Conservation (phyloP, 1,140 invertebrate species). For the Protaetia brevitarsis region DNA sequence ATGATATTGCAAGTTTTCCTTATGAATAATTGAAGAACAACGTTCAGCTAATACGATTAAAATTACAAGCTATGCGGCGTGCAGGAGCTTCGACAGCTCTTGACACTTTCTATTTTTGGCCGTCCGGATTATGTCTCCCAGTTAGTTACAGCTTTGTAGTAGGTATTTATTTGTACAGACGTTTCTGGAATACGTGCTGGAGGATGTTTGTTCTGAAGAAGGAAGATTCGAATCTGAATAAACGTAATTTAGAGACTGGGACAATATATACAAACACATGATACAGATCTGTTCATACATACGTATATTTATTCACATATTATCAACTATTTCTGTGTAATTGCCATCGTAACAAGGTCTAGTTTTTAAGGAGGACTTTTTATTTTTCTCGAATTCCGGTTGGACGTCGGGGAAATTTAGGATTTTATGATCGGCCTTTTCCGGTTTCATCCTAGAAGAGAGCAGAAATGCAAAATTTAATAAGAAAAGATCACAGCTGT, state of each 20-base stretch:
- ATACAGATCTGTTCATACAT: too few relatives aligned
- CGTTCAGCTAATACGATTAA: not conserved
- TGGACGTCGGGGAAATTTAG: not conserved
- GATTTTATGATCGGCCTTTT: not conserved
- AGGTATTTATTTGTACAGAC: not conserved
- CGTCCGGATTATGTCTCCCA: not conserved
- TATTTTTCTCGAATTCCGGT: not conserved
- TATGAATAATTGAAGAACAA: conserved; percentile 17
- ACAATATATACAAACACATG: not conserved
- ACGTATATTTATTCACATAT: not conserved
- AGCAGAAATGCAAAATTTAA: not conserved
- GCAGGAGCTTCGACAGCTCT: not conserved
- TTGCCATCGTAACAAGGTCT: not conserved
- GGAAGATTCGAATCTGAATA: not conserved
- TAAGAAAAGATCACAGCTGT: not conserved
- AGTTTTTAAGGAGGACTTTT: too few relatives aligned
- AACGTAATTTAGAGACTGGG: not conserved
- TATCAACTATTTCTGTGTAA: not conserved
- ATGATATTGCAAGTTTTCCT: not conserved
- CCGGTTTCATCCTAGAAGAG: not conserved
- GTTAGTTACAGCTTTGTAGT: too few relatives aligned
- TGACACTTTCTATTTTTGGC: not conserved
- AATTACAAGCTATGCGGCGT: conserved; percentile 1
- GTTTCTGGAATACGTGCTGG: not conserved
- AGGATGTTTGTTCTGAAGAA: not conserved